These are phyloP conservation scores for Pao palembangensis DNA, from an alignment of 2,113 vertebrate species.

Conservation along the genomic window DNA sequence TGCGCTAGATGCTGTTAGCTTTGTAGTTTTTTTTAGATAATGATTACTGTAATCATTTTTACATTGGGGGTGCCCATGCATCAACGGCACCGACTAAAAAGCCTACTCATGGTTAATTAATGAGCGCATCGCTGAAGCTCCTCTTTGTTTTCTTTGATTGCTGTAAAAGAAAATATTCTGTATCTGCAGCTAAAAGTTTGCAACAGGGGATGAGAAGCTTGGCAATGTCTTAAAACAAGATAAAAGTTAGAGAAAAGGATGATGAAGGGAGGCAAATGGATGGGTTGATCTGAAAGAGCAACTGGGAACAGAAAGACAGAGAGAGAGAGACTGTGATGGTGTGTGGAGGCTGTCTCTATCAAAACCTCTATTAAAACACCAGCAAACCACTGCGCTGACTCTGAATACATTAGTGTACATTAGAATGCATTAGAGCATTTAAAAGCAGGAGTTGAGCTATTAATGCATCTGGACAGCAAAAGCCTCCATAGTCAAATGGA, in stretches of 20 bases:
- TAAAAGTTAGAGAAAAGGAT: slow-evolving; percentile 20
- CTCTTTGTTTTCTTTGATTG: slow-evolving; percentile 50
- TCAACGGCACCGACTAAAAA: slow-evolving; percentile 47
- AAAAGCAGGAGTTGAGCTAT: slow-evolving; percentile 59
- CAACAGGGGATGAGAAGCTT: slow-evolving; percentile 15
- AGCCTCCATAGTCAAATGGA: slow-evolving; percentile 51
- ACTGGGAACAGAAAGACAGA: neutral
- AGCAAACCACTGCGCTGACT: slow-evolving; percentile 48
- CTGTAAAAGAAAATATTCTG: slow-evolving; percentile 43
- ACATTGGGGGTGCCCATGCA: slow-evolving; percentile 22
- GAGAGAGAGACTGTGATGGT: slow-evolving; percentile 22
- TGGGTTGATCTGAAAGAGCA: slow-evolving; percentile 1
- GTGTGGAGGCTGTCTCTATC: slow-evolving; percentile 55
- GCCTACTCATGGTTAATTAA: slow-evolving; percentile 63
- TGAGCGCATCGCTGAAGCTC: slow-evolving; percentile 55
- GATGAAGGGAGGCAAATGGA: neutral
- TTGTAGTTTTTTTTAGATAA: slow-evolving; percentile 35
- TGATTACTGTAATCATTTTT: slow-evolving; percentile 56
- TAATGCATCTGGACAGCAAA: slow-evolving; percentile 66
- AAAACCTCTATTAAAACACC: slow-evolving; percentile 66
- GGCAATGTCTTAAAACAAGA: slow-evolving; percentile 36
- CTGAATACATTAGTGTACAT: slow-evolving; percentile 73
- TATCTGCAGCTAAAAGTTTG: slow-evolving; percentile 25
- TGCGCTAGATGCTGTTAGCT: slow-evolving; percentile 15
- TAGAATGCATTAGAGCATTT: slow-evolving; percentile 73